Percentiles rank a stretch among this genome's conserved stretches.
Conservation (phyloP, 2,797 vertebrate species). For the Rhinophrynus dorsalis region DNA sequence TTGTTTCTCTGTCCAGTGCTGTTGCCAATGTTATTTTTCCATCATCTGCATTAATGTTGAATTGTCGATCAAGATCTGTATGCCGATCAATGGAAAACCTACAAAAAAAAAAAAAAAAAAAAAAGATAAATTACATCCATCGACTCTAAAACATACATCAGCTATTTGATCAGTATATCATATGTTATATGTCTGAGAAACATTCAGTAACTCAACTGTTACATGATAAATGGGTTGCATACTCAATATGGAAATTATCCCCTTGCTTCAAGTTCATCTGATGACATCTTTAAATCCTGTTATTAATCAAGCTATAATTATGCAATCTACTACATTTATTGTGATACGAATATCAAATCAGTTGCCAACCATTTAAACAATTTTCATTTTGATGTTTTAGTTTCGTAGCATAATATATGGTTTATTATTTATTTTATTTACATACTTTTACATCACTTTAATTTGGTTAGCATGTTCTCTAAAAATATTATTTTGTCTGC, state of each 20-base stretch:
- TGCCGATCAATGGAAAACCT: slow-evolving; percentile 98
- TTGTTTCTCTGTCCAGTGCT: slow-evolving; percentile 89
- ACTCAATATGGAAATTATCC: slow-evolving; percentile 68
- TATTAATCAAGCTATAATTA: slow-evolving; percentile 74
- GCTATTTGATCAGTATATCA: slow-evolving; percentile 52
- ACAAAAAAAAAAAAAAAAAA: slow-evolving; percentile 54
- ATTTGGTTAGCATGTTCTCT: too few relatives aligned
- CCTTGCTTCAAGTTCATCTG: slow-evolving; percentile 64
- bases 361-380: slow-evolving; percentile 48
- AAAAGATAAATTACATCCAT: slow-evolving; percentile 57
- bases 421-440: too few relatives aligned
- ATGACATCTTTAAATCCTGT: slow-evolving; percentile 63
- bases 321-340: slow-evolving; percentile 70
- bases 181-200: slow-evolving; percentile 49
- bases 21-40: slow-evolving; percentile 94
- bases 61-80: slow-evolving; percentile 96
- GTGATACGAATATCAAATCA: slow-evolving; percentile 63
- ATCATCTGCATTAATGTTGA: slow-evolving; percentile 95
- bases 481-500: too few relatives aligned
- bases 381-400: too few relatives aligned
- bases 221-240: slow-evolving; percentile 76
- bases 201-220: slow-evolving; percentile 66
- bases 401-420: too few relatives aligned
- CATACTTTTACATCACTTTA: too few relatives aligned
- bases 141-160: slow-evolving; percentile 53